These are phyloP conservation scores for Xiphias gladius DNA, from an alignment of 2,113 vertebrate genomes.

Conservation along the genomic window DNA sequence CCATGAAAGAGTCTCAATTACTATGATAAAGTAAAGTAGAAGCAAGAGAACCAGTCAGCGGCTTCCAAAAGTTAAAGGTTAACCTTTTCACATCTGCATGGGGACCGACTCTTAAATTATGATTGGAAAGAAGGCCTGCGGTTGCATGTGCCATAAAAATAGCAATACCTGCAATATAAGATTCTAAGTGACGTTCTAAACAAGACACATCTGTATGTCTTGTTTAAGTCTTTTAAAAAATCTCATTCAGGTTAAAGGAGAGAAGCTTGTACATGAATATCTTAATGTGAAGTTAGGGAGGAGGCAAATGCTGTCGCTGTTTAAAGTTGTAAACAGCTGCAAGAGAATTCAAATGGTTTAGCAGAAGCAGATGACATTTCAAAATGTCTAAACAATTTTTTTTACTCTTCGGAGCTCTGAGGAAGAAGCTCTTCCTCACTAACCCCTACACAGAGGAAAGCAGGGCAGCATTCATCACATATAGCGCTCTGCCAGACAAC, in stretches of 20 bases:
- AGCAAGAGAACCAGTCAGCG: slow-evolving; percentile 75
- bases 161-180: slow-evolving; percentile 58
- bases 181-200: slow-evolving; percentile 23
- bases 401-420: slow-evolving; percentile 11
- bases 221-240: slow-evolving; percentile 9
- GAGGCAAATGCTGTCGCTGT: not conserved
- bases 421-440: slow-evolving; percentile 37
- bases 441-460: slow-evolving; percentile 41
- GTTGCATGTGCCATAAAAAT: slow-evolving; percentile 59
- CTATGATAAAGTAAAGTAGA: slow-evolving; percentile 73
- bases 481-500: slow-evolving; percentile 47
- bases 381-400: slow-evolving; percentile 45
- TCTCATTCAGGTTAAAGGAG: not conserved
- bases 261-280: not conserved
- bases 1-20: slow-evolving; percentile 83
- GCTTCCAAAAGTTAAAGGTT: slow-evolving; percentile 77
- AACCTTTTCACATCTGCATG: slow-evolving; percentile 80
- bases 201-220: not conserved
- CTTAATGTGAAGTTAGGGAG: not conserved
- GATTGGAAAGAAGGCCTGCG: slow-evolving; percentile 76
- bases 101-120: slow-evolving; percentile 72
- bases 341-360: slow-evolving; percentile 14
- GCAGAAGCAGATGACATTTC: slow-evolving; percentile 35
- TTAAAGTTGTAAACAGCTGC: slow-evolving; percentile 1
- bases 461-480: slow-evolving; percentile 63